These are phyloP conservation scores for Haliaeetus leucogaster DNA, from an alignment of 2,113 vertebrate genomes.

Conservation along the genomic window DNA sequence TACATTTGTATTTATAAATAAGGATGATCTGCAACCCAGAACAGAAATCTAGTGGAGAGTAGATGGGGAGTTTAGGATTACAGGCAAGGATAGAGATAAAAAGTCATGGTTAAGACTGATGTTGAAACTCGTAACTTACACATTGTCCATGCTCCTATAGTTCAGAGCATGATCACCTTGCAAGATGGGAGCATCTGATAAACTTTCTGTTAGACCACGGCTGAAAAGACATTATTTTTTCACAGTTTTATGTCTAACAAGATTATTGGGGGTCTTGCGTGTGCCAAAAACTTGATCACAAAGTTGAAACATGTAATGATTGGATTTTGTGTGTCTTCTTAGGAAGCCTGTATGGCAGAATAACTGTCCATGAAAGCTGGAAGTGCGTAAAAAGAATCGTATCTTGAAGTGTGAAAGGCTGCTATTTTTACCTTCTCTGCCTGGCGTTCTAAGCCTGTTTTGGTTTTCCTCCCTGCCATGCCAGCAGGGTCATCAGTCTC, in stretches of 20 bases:
- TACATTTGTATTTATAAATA: not conserved
- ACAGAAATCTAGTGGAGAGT: not conserved
- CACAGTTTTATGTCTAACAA: not conserved
- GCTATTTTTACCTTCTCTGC: not conserved
- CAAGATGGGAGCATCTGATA: not conserved
- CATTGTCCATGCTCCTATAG: not conserved
- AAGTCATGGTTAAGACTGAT: not conserved
- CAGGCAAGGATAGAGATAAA: not conserved
- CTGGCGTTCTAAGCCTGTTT: not conserved
- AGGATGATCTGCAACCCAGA: not conserved
- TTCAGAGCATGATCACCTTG: not conserved
- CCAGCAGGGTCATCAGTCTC: not conserved
- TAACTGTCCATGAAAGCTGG: not conserved
- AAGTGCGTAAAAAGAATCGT: not conserved
- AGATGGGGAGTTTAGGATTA: not conserved
- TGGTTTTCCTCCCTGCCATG: not conserved
- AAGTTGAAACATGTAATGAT: not conserved
- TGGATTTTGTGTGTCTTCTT: not conserved
- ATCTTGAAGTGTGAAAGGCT: not conserved
- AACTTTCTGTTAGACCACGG: not conserved
- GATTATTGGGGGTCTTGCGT: not conserved
- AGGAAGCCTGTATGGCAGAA: not conserved
- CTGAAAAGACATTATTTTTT: not conserved
- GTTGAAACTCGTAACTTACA: not conserved
- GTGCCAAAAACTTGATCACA: not conserved